phyloP scores from a whole-genome alignment of 92 coral and sea anemone genomes.

The Pocillopora grandis region DNA sequence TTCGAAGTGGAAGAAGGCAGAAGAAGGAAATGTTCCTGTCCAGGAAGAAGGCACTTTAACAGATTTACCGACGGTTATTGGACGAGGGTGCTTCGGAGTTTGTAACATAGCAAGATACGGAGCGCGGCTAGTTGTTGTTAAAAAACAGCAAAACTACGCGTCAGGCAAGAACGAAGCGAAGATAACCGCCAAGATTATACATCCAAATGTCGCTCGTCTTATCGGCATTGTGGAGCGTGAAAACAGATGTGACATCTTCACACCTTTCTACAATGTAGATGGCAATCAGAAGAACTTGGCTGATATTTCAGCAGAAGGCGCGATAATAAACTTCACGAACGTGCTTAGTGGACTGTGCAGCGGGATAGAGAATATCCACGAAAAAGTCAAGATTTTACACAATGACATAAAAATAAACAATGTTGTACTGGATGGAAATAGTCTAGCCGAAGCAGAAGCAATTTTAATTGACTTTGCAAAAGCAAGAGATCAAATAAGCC shows the following conservation, averaged over 20 bases:
- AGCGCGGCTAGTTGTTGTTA: conserved; percentile 32
- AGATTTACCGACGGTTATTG: conserved; percentile 11
- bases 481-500: conserved; percentile 28
- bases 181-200: conserved; percentile 23
- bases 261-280: conserved; percentile 18
- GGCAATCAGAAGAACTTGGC: conserved; percentile 16
- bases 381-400: conserved; percentile 34
- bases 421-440: conserved; percentile 36
- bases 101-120: conserved; percentile 29
- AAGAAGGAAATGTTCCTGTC: not conserved
- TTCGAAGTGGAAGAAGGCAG: conserved; percentile 36
- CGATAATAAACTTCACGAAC: conserved; percentile 4
- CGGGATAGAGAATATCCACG: conserved; percentile 26
- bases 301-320: conserved; percentile 19
- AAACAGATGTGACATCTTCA: conserved; percentile 29
- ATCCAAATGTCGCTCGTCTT: conserved; percentile 17
- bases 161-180: conserved; percentile 34
- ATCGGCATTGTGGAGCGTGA: conserved; percentile 12
- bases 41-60: conserved; percentile 16
- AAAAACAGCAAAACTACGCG: conserved; percentile 3
- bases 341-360: conserved; percentile 12
- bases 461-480: conserved; percentile 42
- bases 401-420: conserved; percentile 42
- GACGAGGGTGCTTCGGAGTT: conserved; percentile 37
- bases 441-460: conserved; percentile 7